phyloP scores from a whole-genome alignment of 2,888 invertebrate genomes.

The Campoplex capitator region DNA sequence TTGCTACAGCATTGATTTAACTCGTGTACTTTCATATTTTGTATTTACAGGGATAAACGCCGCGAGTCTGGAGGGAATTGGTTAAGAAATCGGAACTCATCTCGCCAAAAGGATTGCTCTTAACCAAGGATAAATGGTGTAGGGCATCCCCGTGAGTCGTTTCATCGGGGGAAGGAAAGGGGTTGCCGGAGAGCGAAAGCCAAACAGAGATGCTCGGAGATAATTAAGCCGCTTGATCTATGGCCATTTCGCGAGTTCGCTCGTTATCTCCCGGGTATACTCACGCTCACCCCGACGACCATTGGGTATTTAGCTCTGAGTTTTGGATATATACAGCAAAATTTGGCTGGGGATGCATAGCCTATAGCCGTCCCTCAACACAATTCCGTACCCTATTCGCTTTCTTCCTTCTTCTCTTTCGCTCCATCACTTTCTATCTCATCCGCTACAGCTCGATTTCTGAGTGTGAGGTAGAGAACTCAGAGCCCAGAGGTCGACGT shows the following conservation, averaged over 20 bases:
- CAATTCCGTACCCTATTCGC: slow-evolving; percentile 63
- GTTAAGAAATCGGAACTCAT: slow-evolving; percentile 38
- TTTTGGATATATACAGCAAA: slow-evolving; percentile 77
- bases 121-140: slow-evolving; percentile 45
- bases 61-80: background rate
- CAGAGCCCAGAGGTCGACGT: slow-evolving; percentile 84
- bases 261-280: slow-evolving; percentile 84
- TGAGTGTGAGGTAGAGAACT: slow-evolving; percentile 70
- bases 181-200: slow-evolving; percentile 74
- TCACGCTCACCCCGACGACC: slow-evolving; percentile 74
- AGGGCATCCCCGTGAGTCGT: background rate
- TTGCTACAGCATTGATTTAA: slow-evolving; percentile 16
- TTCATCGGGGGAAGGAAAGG: slow-evolving; percentile 45
- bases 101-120: slow-evolving; percentile 49
- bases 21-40: background rate
- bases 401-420: slow-evolving; percentile 26
- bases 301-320: slow-evolving; percentile 79
- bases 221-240: slow-evolving; percentile 85
- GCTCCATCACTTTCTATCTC: slow-evolving; percentile 60
- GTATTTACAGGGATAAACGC: background rate
- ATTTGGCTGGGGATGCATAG: slow-evolving; percentile 63
- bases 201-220: slow-evolving; percentile 80
- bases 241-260: slow-evolving; percentile 84
- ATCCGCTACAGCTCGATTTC: slow-evolving; percentile 41
- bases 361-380: slow-evolving; percentile 63